Conservation (phyloP, 2,113 vertebrate species). For the Centropus bengalensis region DNA sequence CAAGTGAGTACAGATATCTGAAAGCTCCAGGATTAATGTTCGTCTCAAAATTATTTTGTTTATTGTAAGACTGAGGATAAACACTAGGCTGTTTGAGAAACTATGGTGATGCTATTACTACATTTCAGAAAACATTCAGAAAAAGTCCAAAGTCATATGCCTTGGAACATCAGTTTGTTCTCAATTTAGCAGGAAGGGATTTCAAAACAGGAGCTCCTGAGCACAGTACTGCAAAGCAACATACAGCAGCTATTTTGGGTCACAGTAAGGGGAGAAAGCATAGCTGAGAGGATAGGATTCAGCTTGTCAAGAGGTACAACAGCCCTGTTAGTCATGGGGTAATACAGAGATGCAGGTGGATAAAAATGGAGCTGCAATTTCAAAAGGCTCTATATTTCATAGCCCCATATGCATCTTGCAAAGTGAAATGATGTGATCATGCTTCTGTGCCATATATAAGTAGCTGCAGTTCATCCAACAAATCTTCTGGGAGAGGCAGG, state of each 20-base stretch:
- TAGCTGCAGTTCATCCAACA: background rate
- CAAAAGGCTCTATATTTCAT: background rate
- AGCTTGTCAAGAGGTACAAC: background rate
- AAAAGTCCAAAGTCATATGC: background rate
- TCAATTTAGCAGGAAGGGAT: background rate
- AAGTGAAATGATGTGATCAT: background rate
- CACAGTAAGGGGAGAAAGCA: background rate
- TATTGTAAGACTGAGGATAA: background rate
- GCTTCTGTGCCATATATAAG: background rate
- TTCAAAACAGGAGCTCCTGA: background rate
- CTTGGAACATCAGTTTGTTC: background rate
- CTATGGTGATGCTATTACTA: background rate
- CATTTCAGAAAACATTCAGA: background rate
- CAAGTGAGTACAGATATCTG: background rate
- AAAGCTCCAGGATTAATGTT: background rate
- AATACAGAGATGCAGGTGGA: background rate
- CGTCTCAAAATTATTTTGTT: background rate
- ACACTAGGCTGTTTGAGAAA: background rate
- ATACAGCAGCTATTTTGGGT: background rate
- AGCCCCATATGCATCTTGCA: background rate
- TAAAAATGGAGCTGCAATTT: background rate
- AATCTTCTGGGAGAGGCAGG: background rate
- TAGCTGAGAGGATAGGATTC: background rate
- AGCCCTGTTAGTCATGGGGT: rapidly evolving
- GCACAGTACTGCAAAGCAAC: background rate